Base-by-base conservation (phyloP, 2,888 invertebrate species). In the Malachius bipustulatus region DNA sequence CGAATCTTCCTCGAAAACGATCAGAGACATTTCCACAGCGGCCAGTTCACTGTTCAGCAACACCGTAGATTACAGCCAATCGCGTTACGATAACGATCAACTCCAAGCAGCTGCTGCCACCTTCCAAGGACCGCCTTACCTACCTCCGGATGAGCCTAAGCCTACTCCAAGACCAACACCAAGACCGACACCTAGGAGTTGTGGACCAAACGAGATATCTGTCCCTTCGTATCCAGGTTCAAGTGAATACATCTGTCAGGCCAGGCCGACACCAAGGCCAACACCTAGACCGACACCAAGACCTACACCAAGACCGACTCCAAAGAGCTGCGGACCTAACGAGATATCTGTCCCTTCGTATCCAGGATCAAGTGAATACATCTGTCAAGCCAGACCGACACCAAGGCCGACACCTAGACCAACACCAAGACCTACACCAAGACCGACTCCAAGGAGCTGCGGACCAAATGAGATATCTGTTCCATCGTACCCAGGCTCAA, bases 111-210 rank as follows among this genome's bases (percentile, higher is more conserved):
- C 57, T 37, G 48, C 49, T n/a, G 59, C 61, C 0, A 53, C 54
- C 1, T 46, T 59, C 12, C 47, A 52, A 39, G 63, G 61, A 10
- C 60, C 59, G 2, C 57, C 53, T 10, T 64, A 64, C 42, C 46
- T 64, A 14, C 64, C 64, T 16, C 63, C 63, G 4, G 40, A 49
- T 16, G 44, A 36, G 4, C 43, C 44, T 15, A 45, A 43, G n/a
- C 44, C 45, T 30, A 37, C 41, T 9, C 26, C 34, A 10, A 27
- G 28, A 13, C 38, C 54, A 63, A 64, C 44, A 50, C 43, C 40
- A 26, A 16, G 32, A 29, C 16, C 38, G 24, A 4, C 41, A 8
- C 29, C 29, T 4, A 8, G n/a, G 11, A 33, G 6, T 29, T 36
- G 27, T 27, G 31, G 32, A 59, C 60, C 0, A 64, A 19, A 19